Conservation (phyloP, 2,113 vertebrate species). For the Apaloderma vittatum region DNA sequence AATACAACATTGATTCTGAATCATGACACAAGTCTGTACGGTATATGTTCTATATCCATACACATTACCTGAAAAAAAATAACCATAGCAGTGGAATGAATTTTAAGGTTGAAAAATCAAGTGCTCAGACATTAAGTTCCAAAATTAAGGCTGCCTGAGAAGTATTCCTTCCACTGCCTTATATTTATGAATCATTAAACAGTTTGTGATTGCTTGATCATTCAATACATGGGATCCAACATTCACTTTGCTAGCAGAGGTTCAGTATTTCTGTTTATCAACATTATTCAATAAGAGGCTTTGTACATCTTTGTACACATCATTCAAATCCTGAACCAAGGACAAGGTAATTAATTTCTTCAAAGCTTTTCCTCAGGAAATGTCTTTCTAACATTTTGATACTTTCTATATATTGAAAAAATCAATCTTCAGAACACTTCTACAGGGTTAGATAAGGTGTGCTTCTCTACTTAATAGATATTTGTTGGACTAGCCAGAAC, state of each 20-base stretch:
- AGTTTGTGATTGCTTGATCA: not conserved
- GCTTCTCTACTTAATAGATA: not conserved
- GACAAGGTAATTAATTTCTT: not conserved
- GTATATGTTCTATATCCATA: not conserved
- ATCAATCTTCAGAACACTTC: not conserved
- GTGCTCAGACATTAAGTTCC: not conserved
- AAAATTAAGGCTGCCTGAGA: not conserved
- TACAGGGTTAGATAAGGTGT: not conserved
- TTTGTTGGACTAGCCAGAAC: not conserved
- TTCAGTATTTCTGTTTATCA: slow-evolving; percentile 3
- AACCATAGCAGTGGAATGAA: not conserved
- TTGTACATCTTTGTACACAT: not conserved
- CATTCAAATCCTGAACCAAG: not conserved
- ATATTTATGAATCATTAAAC: not conserved
- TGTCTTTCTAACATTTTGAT: not conserved
- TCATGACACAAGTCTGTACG: not conserved
- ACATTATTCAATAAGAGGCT: not conserved
- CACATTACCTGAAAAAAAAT: not conserved
- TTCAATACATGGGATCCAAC: not conserved
- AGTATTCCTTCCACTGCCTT: not conserved
- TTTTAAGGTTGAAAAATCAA: not conserved
- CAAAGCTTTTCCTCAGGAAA: not conserved
- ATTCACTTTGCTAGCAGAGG: not conserved
- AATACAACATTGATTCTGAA: not conserved
- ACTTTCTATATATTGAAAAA: not conserved